Evolutionary conservation across 2,113 vertebrate genomes (phyloP).

Genomic region (Lonchura striata): DNA sequence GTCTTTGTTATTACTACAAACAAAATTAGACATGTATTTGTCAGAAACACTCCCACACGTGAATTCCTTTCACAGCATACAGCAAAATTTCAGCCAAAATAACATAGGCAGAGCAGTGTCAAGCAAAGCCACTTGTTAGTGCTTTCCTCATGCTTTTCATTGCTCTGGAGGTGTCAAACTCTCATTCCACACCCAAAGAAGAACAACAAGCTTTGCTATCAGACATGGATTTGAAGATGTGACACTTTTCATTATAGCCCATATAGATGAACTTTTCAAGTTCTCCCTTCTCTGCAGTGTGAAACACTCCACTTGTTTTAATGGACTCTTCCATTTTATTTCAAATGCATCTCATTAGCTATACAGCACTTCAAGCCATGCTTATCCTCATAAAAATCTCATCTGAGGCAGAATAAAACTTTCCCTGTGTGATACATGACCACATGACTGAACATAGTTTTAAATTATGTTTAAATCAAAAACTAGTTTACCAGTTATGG

Average conservation of each 20-base stretch:
- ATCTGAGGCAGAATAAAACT: not conserved
- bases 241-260: not conserved
- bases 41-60: constrained; percentile 16
- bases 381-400: not conserved
- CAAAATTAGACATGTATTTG: constrained; percentile 20
- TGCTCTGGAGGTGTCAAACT: not conserved
- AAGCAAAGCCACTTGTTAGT: not conserved
- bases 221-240: not conserved
- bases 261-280: not conserved
- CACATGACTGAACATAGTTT: not conserved
- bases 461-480: not conserved
- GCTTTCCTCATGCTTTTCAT: not conserved
- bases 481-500: not conserved
- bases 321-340: not conserved
- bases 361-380: not conserved
- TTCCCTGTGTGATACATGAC: not conserved
- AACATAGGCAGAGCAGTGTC: not conserved
- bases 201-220: not conserved
- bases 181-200: not conserved
- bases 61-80: not conserved
- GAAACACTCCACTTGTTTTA: not conserved
- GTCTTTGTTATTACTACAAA: constrained; percentile 13
- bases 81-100: not conserved
- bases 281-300: not conserved
- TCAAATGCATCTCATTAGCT: not conserved